Evolutionary conservation across 2,888 invertebrate genomes (phyloP).

Genomic region (Meandrusa payeni): DNA sequence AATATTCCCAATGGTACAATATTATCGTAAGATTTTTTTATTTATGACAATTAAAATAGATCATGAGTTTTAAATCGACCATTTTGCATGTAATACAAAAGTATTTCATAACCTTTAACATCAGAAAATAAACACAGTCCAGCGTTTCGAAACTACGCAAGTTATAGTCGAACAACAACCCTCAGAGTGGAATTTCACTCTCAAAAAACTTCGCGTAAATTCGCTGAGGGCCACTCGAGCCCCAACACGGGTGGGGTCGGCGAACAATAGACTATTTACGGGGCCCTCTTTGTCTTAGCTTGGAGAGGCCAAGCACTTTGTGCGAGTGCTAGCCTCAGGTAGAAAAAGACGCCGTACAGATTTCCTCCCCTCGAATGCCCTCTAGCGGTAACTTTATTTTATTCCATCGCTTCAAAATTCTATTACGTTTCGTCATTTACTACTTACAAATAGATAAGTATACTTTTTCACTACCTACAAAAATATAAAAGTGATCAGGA

Average conservation of each 20-base stretch:
- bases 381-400: constrained; percentile 6
- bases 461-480: too few relatives aligned
- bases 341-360: constrained; percentile 33
- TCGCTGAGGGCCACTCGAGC: constrained; percentile 46
- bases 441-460: background rate
- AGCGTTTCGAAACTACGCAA: constrained; percentile 5
- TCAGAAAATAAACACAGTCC: constrained; percentile 17
- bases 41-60: too few relatives aligned
- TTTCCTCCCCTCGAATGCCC: constrained; percentile 6
- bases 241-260: constrained; percentile 39
- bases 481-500: too few relatives aligned
- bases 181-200: constrained; percentile 33
- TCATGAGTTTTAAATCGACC: too few relatives aligned
- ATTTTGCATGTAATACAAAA: too few relatives aligned
- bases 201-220: constrained; percentile 53
- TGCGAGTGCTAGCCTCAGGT: constrained; percentile 37
- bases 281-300: constrained; percentile 57
- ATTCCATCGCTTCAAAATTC: constrained; percentile 9
- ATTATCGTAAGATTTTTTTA: too few relatives aligned
- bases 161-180: constrained; percentile 25
- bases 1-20: too few relatives aligned
- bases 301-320: constrained; percentile 44
- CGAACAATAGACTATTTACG: constrained; percentile 70
- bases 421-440: constrained; percentile 4
- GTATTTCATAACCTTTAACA: background rate